These are phyloP conservation scores for Pachyramphus minor DNA, from an alignment of 2,113 vertebrate species.

Conservation along the genomic window DNA sequence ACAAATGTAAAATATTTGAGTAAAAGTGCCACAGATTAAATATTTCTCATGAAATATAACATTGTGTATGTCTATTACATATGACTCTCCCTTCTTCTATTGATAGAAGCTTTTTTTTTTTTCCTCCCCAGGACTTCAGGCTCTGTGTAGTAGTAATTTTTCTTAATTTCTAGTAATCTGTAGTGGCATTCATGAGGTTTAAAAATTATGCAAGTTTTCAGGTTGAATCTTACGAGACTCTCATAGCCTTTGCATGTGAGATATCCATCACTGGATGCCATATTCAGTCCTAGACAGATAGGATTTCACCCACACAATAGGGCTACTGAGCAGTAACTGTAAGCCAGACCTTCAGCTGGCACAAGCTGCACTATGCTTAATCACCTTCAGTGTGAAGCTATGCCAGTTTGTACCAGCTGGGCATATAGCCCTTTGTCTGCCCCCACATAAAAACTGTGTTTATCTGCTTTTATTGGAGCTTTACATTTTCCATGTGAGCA, in stretches of 20 bases:
- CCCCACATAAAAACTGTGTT: conserved; percentile 47
- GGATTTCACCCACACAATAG: conserved; percentile 18
- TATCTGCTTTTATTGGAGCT: conserved; percentile 44
- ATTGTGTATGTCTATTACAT: neutral
- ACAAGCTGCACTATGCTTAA: conserved; percentile 15
- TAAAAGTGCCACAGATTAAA: neutral
- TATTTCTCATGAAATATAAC: neutral
- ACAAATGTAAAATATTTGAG: neutral
- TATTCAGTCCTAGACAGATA: neutral
- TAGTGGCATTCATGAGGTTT: neutral
- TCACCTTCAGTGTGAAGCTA: conserved; percentile 57
- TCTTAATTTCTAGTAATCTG: neutral
- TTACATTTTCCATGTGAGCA: conserved; percentile 18
- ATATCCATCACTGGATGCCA: neutral
- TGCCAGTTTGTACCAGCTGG: conserved; percentile 58
- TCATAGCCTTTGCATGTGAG: neutral
- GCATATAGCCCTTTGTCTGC: conserved; percentile 53
- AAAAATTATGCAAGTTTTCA: neutral
- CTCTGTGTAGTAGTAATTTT: neutral
- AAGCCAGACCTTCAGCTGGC: conserved; percentile 53
- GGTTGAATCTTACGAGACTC: neutral
- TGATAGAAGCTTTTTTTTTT: neutral
- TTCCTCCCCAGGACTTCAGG: neutral
- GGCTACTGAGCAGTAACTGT: conserved; percentile 12
- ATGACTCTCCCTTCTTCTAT: neutral